These are phyloP conservation scores for Zaprionus tsacasi DNA, from an alignment of 1,140 invertebrate genomes.

Conservation along the genomic window DNA sequence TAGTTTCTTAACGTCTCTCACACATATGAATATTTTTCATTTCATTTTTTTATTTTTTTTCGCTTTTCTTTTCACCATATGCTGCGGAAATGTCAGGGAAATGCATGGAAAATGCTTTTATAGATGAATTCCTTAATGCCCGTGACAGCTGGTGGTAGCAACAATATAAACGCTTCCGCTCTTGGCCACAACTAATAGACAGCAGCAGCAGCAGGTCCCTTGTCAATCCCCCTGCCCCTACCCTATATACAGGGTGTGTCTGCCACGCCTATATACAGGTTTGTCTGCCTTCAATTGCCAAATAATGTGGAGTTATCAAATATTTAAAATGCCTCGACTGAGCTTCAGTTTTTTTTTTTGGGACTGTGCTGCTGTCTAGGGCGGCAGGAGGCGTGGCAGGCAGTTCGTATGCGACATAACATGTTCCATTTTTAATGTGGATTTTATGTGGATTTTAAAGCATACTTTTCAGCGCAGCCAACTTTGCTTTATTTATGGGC, in stretches of 20 bases:
- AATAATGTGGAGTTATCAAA: slow-evolving; percentile 72
- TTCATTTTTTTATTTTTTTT: neutral
- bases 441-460: slow-evolving; percentile 71
- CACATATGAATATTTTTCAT: neutral
- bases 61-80: slow-evolving; percentile 45
- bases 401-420: slow-evolving; percentile 68
- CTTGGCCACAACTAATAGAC: slow-evolving; percentile 62
- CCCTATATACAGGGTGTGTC: neutral
- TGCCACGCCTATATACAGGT: neutral
- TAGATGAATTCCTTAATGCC: slow-evolving; percentile 54
- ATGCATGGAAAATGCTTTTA: slow-evolving; percentile 71
- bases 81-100: slow-evolving; percentile 73
- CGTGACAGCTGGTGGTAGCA: slow-evolving; percentile 63
- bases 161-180: slow-evolving; percentile 47
- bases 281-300: slow-evolving; percentile 62
- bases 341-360: slow-evolving; percentile 19
- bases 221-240: neutral
- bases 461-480: slow-evolving; percentile 56
- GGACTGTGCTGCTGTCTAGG: too few species aligned
- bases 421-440: slow-evolving; percentile 76
- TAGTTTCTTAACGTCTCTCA: slow-evolving; percentile 5
- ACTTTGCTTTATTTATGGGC: slow-evolving; percentile 32
- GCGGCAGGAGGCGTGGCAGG: neutral
- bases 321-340: slow-evolving; percentile 71
- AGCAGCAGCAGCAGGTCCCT: neutral